Evolutionary conservation across 2,797 vertebrate species (phyloP).

Genomic region (Fratercula arctica): DNA sequence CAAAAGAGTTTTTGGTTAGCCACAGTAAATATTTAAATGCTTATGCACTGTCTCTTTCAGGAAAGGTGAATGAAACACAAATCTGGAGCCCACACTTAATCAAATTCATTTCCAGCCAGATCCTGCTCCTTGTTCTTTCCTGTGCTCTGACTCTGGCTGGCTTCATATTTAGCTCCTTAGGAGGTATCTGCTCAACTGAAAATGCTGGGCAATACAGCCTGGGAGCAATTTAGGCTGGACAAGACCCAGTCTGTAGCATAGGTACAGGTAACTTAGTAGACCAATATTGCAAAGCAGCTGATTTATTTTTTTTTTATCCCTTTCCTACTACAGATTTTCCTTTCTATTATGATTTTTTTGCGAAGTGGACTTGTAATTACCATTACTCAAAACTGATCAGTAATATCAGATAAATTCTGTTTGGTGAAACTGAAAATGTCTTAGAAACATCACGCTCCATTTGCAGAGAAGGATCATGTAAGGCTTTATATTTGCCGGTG

Average conservation of each 20-base stretch:
- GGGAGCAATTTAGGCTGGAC: background rate
- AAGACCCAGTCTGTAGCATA: background rate
- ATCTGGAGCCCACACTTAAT: background rate
- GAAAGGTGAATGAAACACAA: background rate
- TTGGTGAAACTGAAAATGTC: background rate
- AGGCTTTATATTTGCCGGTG: background rate
- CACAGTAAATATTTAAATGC: background rate
- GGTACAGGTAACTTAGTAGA: background rate
- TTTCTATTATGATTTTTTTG: background rate
- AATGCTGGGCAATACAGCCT: background rate
- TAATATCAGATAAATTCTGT: background rate
- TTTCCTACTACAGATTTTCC: background rate
- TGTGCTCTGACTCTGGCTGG: background rate
- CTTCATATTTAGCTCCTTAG: background rate
- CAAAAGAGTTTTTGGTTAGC: background rate
- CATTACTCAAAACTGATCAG: fast-evolving
- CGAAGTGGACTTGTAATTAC: background rate
- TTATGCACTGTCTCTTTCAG: background rate
- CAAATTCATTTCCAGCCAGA: background rate
- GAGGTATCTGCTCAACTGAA: background rate
- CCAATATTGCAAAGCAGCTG: background rate
- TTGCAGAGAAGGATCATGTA: background rate
- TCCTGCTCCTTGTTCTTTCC: background rate
- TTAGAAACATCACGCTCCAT: fast-evolving
- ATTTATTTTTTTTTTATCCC: background rate